Evolutionary conservation across 2,797 vertebrate species (phyloP), one percentile per base, ranked within the genome.

Genomic region (Esox masquinongy): DNA sequence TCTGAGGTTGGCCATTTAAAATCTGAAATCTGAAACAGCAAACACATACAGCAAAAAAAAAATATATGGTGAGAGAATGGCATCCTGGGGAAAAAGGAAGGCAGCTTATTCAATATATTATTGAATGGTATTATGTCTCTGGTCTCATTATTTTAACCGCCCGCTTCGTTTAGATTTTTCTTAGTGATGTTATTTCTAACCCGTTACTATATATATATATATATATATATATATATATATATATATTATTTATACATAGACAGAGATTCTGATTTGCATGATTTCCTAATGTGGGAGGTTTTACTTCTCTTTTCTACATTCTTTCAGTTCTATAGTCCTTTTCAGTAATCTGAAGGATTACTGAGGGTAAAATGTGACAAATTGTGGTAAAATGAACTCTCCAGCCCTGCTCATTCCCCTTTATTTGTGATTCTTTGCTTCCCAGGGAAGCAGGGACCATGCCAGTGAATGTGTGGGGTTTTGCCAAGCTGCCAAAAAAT

Each of bases 21-120:
- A 79, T 79, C 82, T 39, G 78, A 85, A 85, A 89, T 86, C 43
- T 4, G 76, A 91, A 92, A 86, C 90, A 89, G 90, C 89, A 89
- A 90, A 89, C 76, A 69, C 83, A 88, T 90, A 88, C 91, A 93
- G 29, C 29, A 31, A 93, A 92, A 92, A 86, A 89, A 77, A 90
- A 90, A 84, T 82, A 83, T 82, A 80, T 81, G 77, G 29, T 39
- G 7, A 39, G 36, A 8, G 36, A 39, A 39, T 39, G 36, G 36
- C 36, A 39, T 39, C 36, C 36, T 39, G 36, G 36, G 5, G 7
- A 39, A 39, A 39, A 39, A 5, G 36, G 4, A 39, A 39, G 2
- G 36, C 36, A 39, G 36, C 7, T 39, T 39, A 39, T 39, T 39
- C 5, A 39, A 39, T 39, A 39, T 1, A 39, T 39, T 39, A 39